Evolutionary conservation across 2,797 vertebrate genomes (phyloP).

Genomic region (Centropyge bicolor): DNA sequence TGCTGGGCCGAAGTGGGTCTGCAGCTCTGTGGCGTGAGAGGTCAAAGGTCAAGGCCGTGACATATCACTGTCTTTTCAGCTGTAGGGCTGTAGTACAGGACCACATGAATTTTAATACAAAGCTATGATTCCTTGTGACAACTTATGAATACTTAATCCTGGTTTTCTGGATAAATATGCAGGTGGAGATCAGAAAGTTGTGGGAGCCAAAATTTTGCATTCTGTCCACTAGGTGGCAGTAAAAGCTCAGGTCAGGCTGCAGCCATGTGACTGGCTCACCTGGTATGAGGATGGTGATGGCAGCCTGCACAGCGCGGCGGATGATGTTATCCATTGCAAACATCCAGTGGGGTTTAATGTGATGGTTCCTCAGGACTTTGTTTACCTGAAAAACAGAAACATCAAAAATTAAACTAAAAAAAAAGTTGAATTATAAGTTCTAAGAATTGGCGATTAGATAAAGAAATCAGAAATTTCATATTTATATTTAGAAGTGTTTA

Average conservation of each 20-base stretch:
- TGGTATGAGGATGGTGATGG: conserved; percentile 94
- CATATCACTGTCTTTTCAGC: not conserved
- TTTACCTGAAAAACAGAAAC: conserved; percentile 87
- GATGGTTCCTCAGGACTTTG: conserved; percentile 93
- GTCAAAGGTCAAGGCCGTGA: not conserved
- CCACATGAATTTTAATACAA: not conserved
- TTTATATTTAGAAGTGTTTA: too few species aligned
- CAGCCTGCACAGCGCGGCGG: conserved; percentile 93
- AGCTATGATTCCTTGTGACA: not conserved
- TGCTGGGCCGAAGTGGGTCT: conserved; percentile 89
- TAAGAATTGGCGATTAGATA: too few species aligned
- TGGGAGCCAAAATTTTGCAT: too few species aligned
- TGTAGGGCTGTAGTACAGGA: not conserved
- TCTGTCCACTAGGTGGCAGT: conserved; percentile 32
- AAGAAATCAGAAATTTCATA: too few species aligned
- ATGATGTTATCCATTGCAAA: conserved; percentile 98
- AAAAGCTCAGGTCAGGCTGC: not conserved
- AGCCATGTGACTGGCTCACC: conserved; percentile 74
- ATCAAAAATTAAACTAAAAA: too few species aligned
- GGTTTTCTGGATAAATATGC: not conserved
- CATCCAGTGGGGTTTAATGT: conserved; percentile 97
- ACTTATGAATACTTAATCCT: not conserved
- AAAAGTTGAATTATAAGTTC: too few species aligned
- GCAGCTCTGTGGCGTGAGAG: conserved; percentile 85
- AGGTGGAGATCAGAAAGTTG: not conserved